A percentile compares a stretch with the other conserved stretches of the same genome.
Conservation (phyloP, 2,888 invertebrate species). For the Aquatica leii region DNA sequence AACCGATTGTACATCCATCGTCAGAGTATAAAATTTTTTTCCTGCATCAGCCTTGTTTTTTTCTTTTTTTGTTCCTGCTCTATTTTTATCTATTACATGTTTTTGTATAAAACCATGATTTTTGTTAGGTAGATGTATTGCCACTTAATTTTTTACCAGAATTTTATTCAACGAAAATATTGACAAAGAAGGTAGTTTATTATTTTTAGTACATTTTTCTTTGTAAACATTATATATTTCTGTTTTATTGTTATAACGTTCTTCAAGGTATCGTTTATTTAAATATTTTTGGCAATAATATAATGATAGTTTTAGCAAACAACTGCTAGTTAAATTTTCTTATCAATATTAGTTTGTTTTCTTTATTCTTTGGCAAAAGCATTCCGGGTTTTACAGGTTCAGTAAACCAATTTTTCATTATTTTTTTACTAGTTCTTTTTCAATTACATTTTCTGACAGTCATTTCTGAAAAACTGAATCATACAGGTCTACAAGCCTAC, state of each 20-base stretch:
- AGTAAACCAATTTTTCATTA: not conserved
- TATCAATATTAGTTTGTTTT: not conserved
- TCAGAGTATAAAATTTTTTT: slow-evolving; percentile 16
- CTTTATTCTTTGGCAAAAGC: not conserved
- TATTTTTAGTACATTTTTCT: not conserved
- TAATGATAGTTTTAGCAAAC: not conserved
- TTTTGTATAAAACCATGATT: not conserved
- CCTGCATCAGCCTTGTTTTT: slow-evolving; percentile 39
- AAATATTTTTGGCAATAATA: slow-evolving; percentile 1
- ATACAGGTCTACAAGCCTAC: too few species aligned
- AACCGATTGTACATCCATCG: slow-evolving; percentile 13
- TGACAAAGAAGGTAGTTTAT: not conserved
- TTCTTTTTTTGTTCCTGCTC: slow-evolving; percentile 13
- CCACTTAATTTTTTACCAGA: not conserved
- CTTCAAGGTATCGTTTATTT: not conserved
- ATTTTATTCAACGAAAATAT: not conserved
- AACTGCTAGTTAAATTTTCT: not conserved
- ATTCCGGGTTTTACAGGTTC: not conserved
- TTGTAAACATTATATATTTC: not conserved
- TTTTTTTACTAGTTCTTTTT: not conserved
- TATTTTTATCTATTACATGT: not conserved
- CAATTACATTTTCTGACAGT: too few species aligned
- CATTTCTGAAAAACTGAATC: too few species aligned
- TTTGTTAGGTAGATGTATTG: not conserved
- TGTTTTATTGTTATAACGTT: not conserved